Evolutionary conservation across 1,140 invertebrate genomes (phyloP), one percentile per base, ranked within the genome.

Genomic region (Asobara japonica): DNA sequence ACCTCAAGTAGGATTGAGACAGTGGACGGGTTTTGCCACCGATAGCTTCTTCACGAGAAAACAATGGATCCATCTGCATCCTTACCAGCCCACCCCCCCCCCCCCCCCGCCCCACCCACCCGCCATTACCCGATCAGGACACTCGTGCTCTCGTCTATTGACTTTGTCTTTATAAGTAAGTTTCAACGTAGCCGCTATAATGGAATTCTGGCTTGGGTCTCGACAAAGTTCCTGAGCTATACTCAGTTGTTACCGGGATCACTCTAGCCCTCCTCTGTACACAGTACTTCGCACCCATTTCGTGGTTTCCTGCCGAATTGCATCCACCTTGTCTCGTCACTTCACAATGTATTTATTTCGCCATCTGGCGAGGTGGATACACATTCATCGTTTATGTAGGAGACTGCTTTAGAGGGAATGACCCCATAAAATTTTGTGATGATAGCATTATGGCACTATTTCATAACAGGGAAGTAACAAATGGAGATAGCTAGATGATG

Each of bases 11-110:
- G 29, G n/a, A 30, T 62, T 29, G 65, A 41, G 22, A 69, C 31
- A 65, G n/a, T 27, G 45, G 36, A 36, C 7, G 45, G 22, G 48
- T 45, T 25, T 41, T 61, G 41, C 60, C 36, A 73, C 20, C 64
- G 38, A 31, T 60, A 45, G 66, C 61, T 33, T 69, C 51, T 65
- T 65, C 68, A 38, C 45, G 73, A 62, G 73, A 67, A 74, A 70
- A 74, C 73, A 74, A 74, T 74, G 61, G 73, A 66, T 74, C 66
- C 68, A 70, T 74, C 73, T 71, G 73, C 73, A 71, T 74, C 62
- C 45, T 66, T 70, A 56, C n/a, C n/a, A n/a, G n/a, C n/a, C n/a
- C n/a, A n/a, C n/a, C n/a, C n/a, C n/a, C n/a, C n/a, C n/a, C n/a
- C n/a, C n/a, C n/a, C n/a, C n/a, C n/a, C n/a, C n/a, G n/a, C n/a